Evolutionary conservation across 2,113 vertebrate genomes (phyloP).

Genomic region (Corythornis cristatus): DNA sequence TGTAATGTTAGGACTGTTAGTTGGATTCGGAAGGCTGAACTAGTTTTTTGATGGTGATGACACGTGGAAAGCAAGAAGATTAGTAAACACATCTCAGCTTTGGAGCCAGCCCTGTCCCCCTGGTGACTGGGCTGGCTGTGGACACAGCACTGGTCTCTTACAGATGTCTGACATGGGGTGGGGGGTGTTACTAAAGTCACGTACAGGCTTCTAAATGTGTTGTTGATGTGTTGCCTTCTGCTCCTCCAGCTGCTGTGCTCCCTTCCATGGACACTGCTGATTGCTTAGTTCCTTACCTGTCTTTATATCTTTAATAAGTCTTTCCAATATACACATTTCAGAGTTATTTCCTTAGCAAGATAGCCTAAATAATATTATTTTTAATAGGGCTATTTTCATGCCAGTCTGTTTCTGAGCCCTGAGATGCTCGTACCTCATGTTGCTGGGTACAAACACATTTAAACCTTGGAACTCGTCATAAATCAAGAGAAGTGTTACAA

Average conservation of each 20-base stretch:
- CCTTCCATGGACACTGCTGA: neutral
- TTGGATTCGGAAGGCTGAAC: neutral
- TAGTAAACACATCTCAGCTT: constrained; percentile 20
- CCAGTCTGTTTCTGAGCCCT: neutral
- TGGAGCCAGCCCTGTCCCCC: neutral
- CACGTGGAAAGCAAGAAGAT: constrained; percentile 40
- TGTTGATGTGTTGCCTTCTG: neutral
- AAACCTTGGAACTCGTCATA: neutral
- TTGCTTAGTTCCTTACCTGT: neutral
- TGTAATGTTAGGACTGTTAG: neutral
- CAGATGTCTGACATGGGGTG: neutral
- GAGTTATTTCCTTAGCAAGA: neutral
- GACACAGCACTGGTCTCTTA: neutral
- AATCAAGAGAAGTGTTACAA: neutral
- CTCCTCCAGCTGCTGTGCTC: neutral
- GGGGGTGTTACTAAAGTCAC: neutral
- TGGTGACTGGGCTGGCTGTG: neutral
- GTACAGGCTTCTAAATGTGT: neutral
- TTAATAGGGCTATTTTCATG: neutral
- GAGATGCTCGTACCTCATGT: neutral
- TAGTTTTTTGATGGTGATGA: constrained; percentile 23
- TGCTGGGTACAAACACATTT: neutral
- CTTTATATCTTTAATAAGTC: neutral
- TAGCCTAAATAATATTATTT: neutral
- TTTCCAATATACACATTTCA: neutral